These are phyloP conservation scores for Anguilla obscura DNA, from an alignment of 2,797 vertebrate genomes.

Conservation along the genomic window DNA sequence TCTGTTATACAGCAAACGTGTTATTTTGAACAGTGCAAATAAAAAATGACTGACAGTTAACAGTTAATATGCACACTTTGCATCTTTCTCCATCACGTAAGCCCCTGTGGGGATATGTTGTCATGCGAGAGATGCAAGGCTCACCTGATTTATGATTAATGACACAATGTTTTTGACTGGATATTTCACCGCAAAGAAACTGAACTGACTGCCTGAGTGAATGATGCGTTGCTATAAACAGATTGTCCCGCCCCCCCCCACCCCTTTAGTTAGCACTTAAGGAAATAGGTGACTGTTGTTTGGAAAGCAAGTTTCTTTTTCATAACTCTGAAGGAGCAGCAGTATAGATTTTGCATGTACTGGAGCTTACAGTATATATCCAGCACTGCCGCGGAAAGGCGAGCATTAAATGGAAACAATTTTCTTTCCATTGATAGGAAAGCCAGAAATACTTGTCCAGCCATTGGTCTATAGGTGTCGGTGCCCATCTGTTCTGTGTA, in stretches of 20 bases:
- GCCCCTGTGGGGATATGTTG: not conserved
- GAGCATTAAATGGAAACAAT: not conserved
- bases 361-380: too few relatives aligned
- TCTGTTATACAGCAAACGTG: not conserved
- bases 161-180: not conserved
- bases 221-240: not conserved
- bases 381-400: not conserved
- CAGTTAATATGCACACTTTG: not conserved
- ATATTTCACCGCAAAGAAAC: not conserved
- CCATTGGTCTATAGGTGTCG: not conserved
- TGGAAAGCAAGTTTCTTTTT: not conserved
- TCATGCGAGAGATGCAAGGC: slow-evolving; percentile 1
- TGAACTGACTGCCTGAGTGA: not conserved
- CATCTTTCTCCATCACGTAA: not conserved
- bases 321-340: not conserved
- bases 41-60: not conserved
- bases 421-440: not conserved
- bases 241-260: not conserved
- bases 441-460: not conserved
- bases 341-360: not conserved
- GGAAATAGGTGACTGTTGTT: not conserved
- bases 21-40: not conserved
- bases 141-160: not conserved
- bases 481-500: not conserved
- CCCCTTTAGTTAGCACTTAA: not conserved